Evolutionary conservation across 2,888 invertebrate genomes (phyloP), one percentile per base, ranked within the genome.

Genomic region (Drosophila leonis): DNA sequence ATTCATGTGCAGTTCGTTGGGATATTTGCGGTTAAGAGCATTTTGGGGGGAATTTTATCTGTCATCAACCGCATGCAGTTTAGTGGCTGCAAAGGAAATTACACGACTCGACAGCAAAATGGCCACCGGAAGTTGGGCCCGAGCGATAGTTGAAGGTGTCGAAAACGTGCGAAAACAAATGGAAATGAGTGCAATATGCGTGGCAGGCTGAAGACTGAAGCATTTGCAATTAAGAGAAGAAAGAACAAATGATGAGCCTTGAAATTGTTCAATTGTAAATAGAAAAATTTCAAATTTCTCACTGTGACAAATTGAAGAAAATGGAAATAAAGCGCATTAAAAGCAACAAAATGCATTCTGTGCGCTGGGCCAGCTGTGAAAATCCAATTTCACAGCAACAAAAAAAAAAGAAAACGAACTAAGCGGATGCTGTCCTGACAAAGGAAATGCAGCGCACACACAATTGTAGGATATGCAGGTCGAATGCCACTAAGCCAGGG

Each of bases 1-100:
- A 83, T 83, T 76, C 88, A 89, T 83, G 76, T 67, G 66, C n/a
- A n/a, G 59, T 27, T 55, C 46, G 69, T 57, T 51, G 80, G 72
- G 57, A 35, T 62, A 49, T 49, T 60, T 82, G 86, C 59, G 83
- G 86, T 71, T 68, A 74, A 75, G 48, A 31, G 55, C 55, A 42
- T 56, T 33, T 12, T 13, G 13, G 20, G 35, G 41, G 31, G 15
- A 51, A 42, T 65, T 70, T 88, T 88, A 88, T 89, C 88, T 81
- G 78, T 77, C 82, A 82, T 82, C 85, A 76, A 89, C 89, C 89
- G 70, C 83, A 89, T 72, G 87, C 88, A 89, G 82, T 87, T 89
- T 84, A 85, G 90, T 87, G 85, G 84, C 84, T 62, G 68, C 67
- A 67, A 77, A 81, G 87, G 82, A 87, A 85, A 89, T 82, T 76